phyloP scores from a whole-genome alignment of 1,140 invertebrate genomes.

The Conus betulinus region DNA sequence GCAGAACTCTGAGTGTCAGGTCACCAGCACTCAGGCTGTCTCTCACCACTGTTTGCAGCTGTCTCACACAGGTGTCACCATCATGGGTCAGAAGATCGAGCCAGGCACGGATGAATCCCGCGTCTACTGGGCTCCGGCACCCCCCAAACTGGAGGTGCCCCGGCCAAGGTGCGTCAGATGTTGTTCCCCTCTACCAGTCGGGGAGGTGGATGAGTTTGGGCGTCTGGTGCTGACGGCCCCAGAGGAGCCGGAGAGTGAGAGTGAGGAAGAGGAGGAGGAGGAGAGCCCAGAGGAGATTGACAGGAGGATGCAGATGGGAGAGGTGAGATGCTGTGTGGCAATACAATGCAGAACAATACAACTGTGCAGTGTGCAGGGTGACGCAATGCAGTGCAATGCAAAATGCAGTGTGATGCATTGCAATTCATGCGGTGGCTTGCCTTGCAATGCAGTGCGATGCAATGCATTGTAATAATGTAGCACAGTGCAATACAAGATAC shows the following conservation, averaged over 20 bases:
- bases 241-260: constrained; percentile 46
- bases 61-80: constrained; percentile 44
- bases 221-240: constrained; percentile 43
- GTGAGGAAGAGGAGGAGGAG: constrained; percentile 45
- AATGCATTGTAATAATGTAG: too few relatives aligned
- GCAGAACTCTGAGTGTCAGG: too few relatives aligned
- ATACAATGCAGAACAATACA: neutral
- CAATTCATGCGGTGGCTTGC: too few relatives aligned
- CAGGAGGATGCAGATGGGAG: constrained; percentile 40
- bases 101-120: constrained; percentile 67
- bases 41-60: constrained; percentile 42
- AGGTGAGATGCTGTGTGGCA: constrained; percentile 33
- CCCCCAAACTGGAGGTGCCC: constrained; percentile 73
- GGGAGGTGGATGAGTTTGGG: constrained; percentile 61
- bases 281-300: constrained; percentile 26
- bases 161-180: constrained; percentile 68
- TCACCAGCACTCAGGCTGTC: too few relatives aligned
- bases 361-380: too few relatives aligned
- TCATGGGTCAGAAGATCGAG: constrained; percentile 56
- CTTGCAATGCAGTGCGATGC: too few relatives aligned
- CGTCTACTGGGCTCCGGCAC: constrained; percentile 73
- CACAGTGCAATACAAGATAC: too few relatives aligned
- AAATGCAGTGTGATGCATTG: too few relatives aligned
- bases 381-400: too few relatives aligned
- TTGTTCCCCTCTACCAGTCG: constrained; percentile 62